Evolutionary conservation across 1,140 invertebrate species (phyloP).

Genomic region (Amyelois transitella): DNA sequence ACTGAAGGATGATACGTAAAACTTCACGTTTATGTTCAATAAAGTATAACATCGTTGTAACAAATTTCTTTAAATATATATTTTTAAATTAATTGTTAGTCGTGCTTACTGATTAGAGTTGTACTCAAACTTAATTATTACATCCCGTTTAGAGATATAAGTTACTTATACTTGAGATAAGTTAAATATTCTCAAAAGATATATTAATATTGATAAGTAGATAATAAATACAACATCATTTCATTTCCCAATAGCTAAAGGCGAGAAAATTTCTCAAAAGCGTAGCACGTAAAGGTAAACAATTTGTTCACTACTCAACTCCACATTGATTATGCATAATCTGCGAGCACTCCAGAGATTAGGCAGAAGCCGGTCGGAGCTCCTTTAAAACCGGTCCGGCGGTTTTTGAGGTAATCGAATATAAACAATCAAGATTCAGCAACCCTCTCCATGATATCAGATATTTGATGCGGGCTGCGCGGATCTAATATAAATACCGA

Average conservation of each 20-base stretch:
- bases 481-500: conserved; percentile 17
- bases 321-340: conserved; percentile 10
- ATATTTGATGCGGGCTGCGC: conserved; percentile 1
- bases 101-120: no score
- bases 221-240: not conserved
- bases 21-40: no score
- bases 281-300: conserved; percentile 4
- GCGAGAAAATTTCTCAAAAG: not conserved
- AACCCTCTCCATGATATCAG: not conserved
- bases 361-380: conserved; percentile 3
- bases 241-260: not conserved
- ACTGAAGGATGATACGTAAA: not conserved
- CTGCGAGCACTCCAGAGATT: conserved; percentile 7
- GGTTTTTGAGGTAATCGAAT: conserved; percentile 26
- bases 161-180: no score
- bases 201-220: not conserved
- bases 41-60: no score
- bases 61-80: no score
- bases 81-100: no score
- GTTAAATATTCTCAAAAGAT: not conserved
- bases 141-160: no score
- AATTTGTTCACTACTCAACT: conserved; percentile 6
- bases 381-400: conserved; percentile 13
- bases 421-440: conserved; percentile 22
- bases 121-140: no score